Evolutionary conservation across 2,888 invertebrate genomes (phyloP).

Genomic region (Platycheirus albimanus): DNA sequence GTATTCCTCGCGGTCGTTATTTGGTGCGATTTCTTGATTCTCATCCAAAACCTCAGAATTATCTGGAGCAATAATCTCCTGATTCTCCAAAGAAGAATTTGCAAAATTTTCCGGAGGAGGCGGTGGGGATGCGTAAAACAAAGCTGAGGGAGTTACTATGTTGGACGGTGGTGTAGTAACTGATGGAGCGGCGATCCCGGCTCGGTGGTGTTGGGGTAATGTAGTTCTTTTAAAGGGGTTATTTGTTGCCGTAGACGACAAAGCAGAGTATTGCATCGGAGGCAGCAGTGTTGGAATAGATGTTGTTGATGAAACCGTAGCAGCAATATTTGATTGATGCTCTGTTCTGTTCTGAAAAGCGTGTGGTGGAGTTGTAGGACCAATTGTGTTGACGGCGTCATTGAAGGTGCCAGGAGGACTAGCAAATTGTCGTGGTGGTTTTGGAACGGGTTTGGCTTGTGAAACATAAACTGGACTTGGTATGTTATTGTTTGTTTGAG

Average conservation of each 20-base stretch:
- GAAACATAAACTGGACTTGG: slow-evolving; percentile 78
- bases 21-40: slow-evolving; percentile 85
- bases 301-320: slow-evolving; percentile 52
- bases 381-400: slow-evolving; percentile 37
- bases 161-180: slow-evolving; percentile 79
- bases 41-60: slow-evolving; percentile 85
- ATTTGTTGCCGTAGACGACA: slow-evolving; percentile 39
- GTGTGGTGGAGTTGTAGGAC: slow-evolving; percentile 48
- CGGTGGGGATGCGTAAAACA: slow-evolving; percentile 73
- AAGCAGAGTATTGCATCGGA: slow-evolving; percentile 1
- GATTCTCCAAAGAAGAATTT: slow-evolving; percentile 80
- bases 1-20: slow-evolving; percentile 89
- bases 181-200: slow-evolving; percentile 83
- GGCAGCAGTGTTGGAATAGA: slow-evolving; percentile 77
- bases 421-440: slow-evolving; percentile 78
- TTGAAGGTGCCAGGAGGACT: slow-evolving; percentile 74
- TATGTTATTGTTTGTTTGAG: slow-evolving; percentile 71
- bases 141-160: slow-evolving; percentile 54
- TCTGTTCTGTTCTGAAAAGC: slow-evolving; percentile 70
- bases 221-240: slow-evolving; percentile 81
- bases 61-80: slow-evolving; percentile 86
- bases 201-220: slow-evolving; percentile 78
- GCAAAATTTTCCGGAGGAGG: slow-evolving; percentile 80
- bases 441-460: slow-evolving; percentile 78
- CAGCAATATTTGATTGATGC: slow-evolving; percentile 31